Evolutionary conservation across 2,797 vertebrate species (phyloP), one percentile per base, ranked within the genome.

Genomic region (Botia almorhae): DNA sequence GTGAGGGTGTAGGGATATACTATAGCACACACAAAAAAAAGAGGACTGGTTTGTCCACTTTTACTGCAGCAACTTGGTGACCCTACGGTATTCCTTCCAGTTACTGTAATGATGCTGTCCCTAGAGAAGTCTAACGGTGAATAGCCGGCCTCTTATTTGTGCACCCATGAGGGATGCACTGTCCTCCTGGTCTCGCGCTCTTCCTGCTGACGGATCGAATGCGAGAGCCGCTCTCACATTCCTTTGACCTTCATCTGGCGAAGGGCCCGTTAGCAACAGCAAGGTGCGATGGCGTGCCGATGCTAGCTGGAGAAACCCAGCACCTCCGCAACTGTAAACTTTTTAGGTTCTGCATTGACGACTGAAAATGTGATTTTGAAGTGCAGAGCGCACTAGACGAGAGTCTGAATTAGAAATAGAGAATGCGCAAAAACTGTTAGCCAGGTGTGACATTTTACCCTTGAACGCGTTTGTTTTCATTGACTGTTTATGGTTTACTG

Each of bases 181-280:
- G 65, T 87, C 76, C 73, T 82, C 81, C 43, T 46, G 10, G 43
- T 46, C 43, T 46, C 10, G 10, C 43, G 11, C 43, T 90, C 88
- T 89, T 82, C 2, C 84, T 87, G 88, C 90, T 86, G 89, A 89
- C 87, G 83, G 85, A 85, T 68, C 85, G 90, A 92, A 93, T 92
- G 93, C 90, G 88, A 92, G 90, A 93, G 92, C 86, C 86, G 80
- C 86, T 87, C 89, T 93, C 91, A 91, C 94, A 94, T 94, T 96
- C 94, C 92, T 88, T 88, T 97, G 96, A 98, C 96, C 97, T 98
- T 97, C 96, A 96, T 93, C 90, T 89, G 85, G 82, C 76, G 89
- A 90, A 91, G 90, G 91, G 91, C 92, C 85, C 73, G 85, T 87
- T 77, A 83, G 83, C 89, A 87, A 85, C 87, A 87, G 90, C 86